phyloP scores from a whole-genome alignment of 2,797 vertebrate genomes.

The Pseudomugil tenellus region DNA sequence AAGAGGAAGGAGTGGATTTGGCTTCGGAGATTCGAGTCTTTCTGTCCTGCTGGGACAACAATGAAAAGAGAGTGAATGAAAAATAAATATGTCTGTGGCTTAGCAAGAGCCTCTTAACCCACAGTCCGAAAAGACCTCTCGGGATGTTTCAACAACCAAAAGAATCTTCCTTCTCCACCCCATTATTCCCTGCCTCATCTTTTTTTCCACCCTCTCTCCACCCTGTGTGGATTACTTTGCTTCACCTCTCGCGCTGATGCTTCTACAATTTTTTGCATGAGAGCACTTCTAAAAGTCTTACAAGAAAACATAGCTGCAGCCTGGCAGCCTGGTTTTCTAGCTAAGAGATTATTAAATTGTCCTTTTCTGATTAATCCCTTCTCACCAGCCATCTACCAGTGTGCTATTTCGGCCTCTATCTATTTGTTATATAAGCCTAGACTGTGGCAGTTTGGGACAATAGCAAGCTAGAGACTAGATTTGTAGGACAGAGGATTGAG shows the following conservation, averaged over 20 bases:
- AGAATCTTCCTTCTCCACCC: slow-evolving; percentile 19
- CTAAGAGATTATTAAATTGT: slow-evolving; percentile 57
- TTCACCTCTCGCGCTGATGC: slow-evolving; percentile 10
- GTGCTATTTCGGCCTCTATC: slow-evolving; percentile 40
- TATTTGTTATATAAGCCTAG: slow-evolving; percentile 31
- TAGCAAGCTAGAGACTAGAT: slow-evolving; percentile 8
- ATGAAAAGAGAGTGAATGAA: slow-evolving; percentile 32
- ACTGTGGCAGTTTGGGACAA: slow-evolving; percentile 25
- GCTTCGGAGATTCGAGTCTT: slow-evolving; percentile 19
- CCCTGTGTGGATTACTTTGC: slow-evolving; percentile 19
- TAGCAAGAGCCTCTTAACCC: slow-evolving; percentile 44
- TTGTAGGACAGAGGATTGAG: slow-evolving; percentile 20
- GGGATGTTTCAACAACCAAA: slow-evolving; percentile 19
- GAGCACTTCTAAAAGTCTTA: slow-evolving; percentile 39
- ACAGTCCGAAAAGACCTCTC: slow-evolving; percentile 23
- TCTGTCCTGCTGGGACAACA: slow-evolving; percentile 36
- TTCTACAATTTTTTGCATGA: slow-evolving; percentile 22
- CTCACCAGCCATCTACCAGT: slow-evolving; percentile 32
- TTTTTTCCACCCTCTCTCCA: background rate
- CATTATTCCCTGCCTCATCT: slow-evolving; percentile 28
- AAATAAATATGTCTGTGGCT: slow-evolving; percentile 32
- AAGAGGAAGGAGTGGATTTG: slow-evolving; percentile 46
- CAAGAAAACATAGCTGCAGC: slow-evolving; percentile 34
- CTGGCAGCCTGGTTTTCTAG: slow-evolving; percentile 37
- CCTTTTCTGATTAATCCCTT: slow-evolving; percentile 57